A percentile compares a stretch with the other conserved stretches of the same genome.
Conservation (phyloP, 2,888 invertebrate species). For the Temnothorax unifasciatus region DNA sequence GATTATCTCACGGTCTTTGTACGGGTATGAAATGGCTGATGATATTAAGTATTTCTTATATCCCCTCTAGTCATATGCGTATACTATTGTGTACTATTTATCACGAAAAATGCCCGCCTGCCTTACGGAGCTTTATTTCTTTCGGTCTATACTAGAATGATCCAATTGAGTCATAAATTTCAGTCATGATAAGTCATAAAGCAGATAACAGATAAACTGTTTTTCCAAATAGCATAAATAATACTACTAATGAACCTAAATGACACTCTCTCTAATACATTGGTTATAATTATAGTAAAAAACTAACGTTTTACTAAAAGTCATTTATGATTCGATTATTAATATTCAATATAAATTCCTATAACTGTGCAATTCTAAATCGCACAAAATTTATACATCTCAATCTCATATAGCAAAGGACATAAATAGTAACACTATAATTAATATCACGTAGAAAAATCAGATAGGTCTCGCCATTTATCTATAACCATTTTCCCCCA, state of each 20-base stretch:
- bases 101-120: conserved; percentile 67
- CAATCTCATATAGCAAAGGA: not conserved
- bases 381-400: not conserved
- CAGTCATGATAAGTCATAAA: not conserved
- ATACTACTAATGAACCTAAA: not conserved
- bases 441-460: conserved; percentile 25
- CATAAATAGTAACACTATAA: conserved; percentile 1
- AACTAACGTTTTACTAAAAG: not conserved
- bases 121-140: conserved; percentile 31
- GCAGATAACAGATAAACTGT: not conserved
- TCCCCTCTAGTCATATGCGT: conserved; percentile 81
- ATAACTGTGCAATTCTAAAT: conserved; percentile 5
- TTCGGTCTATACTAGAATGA: not conserved
- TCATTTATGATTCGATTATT: conserved; percentile 1
- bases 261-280: not conserved
- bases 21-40: conserved; percentile 65
- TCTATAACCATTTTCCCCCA: not conserved
- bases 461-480: conserved; percentile 22
- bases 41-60: conserved; percentile 71
- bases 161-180: not conserved
- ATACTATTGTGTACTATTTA: conserved; percentile 76
- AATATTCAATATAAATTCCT: not conserved
- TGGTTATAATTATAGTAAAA: not conserved
- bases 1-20: conserved; percentile 38
- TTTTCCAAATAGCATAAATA: not conserved